Base-by-base conservation (phyloP, 2,113 vertebrate genomes). In the Corvus hawaiiensis region DNA sequence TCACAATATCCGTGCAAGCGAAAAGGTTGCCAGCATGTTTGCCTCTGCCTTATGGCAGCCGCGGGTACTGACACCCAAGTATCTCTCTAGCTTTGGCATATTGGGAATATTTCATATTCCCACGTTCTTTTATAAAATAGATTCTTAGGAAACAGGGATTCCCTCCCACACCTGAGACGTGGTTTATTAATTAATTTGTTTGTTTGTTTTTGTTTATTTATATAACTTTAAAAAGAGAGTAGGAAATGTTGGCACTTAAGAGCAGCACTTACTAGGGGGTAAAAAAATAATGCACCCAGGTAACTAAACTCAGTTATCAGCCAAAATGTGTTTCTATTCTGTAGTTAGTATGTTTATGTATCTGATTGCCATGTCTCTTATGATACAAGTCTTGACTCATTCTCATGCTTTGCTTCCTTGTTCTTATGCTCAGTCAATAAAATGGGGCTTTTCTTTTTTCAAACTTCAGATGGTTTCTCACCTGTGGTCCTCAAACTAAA, bases 21-120 rank as follows among this genome's bases (percentile, higher is more conserved):
- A 1, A 32, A 32, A 43, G 30, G n/a, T 15, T 43, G 7, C 14
- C 18, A 0, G 22, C 1, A 0, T 2, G 5, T 24, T 16, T 16
- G 35, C 32, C 27, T 10, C 33, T 44, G 77, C 46, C 16, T 46
- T 10, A 10, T 0, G 69, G 78, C 54, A 41, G 24, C 39, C 48
- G 4, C 26, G 16, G 48, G 11, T n/a, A 5, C 7, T 13, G 14
- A 1, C 52, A 8, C 6, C 11, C 0, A 10, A 6, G 20, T 14
- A 0, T 35, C 12, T 13, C 27, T 21, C 24, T 26, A 32, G 46
- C 62, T 23, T 19, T 21, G 37, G 16, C 9, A 0, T 16, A 2
- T 1, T 39, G 39, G 46, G 24, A 46, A 30, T 24, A 2, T 14
- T 19, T 30, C 11, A 2, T 39, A 17, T 11, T 26, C 33, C 43